Percentiles rank a stretch among this genome's conserved stretches.
Conservation (phyloP, 2,113 vertebrate species). For the Setophaga coronata region DNA sequence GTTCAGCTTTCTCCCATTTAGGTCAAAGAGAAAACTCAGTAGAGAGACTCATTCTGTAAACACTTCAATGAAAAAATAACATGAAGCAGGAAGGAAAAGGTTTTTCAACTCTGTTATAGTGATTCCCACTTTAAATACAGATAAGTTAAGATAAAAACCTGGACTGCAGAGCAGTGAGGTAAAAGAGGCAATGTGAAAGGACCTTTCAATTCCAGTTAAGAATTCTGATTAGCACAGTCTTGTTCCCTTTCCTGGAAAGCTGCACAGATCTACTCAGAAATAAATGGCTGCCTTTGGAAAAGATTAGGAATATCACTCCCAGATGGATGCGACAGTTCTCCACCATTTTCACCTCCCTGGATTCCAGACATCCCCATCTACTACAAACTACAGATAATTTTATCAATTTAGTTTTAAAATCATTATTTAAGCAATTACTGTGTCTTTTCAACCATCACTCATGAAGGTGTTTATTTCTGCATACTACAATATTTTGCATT, state of each 20-base stretch:
- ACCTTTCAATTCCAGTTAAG: background rate
- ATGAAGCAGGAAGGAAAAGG: background rate
- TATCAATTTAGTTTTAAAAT: background rate
- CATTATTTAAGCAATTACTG: background rate
- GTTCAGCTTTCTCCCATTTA: background rate
- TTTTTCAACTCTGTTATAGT: background rate
- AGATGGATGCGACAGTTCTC: background rate
- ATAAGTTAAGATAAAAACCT: background rate
- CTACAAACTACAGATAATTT: background rate
- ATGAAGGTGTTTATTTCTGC: background rate
- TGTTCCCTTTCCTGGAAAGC: background rate
- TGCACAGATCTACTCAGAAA: background rate
- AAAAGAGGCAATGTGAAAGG: background rate
- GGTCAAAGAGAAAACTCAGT: background rate
- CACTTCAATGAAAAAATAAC: background rate
- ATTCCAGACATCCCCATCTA: background rate
- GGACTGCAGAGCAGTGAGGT: background rate
- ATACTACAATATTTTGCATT: background rate
- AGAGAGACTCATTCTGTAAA: background rate
- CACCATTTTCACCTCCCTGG: background rate
- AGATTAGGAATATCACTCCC: background rate
- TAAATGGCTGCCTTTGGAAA: background rate
- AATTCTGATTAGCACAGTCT: background rate
- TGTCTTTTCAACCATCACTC: background rate
- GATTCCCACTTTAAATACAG: background rate